Base-by-base conservation (phyloP, 2,888 invertebrate genomes). In the Clivina fossor region DNA sequence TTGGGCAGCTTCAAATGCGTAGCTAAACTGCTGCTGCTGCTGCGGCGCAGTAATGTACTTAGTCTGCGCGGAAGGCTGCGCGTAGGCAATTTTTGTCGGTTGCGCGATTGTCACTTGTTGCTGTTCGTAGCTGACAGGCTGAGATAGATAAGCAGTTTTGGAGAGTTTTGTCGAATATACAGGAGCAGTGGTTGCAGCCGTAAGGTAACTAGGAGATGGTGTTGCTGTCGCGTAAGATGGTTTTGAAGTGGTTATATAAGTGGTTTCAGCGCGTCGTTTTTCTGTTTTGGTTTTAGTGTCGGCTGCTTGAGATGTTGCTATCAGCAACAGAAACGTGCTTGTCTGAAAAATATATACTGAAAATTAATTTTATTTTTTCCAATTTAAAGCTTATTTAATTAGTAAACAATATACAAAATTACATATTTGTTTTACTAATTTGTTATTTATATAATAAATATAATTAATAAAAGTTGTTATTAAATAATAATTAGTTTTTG, bases 241-340 rank as follows among this genome's bases (percentile, higher is more conserved):
- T 33, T 33, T 33, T 33, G 33, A 11, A 19, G 35, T 15, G 9
- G 18, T 20, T 18, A n/a, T n/a, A n/a, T n/a, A n/a, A n/a, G n/a
- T n/a, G n/a, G n/a, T n/a, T 43, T 54, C 40, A 24, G 53, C 53
- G 3, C 44, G 35, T n/a, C 53, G 44, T 26, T 54, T 54, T 15
- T 20, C 43, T 19, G 20, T 49, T n/a, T 50, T 40, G 16, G 26
- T 5, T 30, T 19, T 32, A 18, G 4, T 7, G 4, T 51, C 22
- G 8, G 44, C 33, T 44, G 35, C 35, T n/a, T 26, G 33, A n/a
- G 35, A 26, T 11, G 32, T 26, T 7, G 35, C 41, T 15, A 51
- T 13, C 3, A 18, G n/a, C n/a, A n/a, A 4, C 19, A 43, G 24
- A 32, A 51, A 15, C 9, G 32, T 13, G 33, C 32, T 43, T 22